Conservation (phyloP, 1,140 invertebrate species). For the Goniozus legneri region DNA sequence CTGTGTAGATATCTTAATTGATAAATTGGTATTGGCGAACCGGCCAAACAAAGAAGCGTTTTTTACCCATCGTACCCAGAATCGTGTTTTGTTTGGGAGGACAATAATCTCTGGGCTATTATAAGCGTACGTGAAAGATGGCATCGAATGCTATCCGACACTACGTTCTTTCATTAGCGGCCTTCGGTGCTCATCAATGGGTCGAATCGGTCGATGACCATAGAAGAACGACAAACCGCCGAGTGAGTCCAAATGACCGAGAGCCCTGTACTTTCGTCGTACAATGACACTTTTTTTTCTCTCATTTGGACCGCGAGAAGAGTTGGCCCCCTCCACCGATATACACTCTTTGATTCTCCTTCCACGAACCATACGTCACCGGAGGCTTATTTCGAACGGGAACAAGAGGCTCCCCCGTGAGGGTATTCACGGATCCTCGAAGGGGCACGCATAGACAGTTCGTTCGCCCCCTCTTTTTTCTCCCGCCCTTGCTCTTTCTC, state of each 20-base stretch:
- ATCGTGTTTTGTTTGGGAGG: no score
- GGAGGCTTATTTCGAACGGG: constrained; percentile 30
- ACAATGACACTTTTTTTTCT: constrained; percentile 30
- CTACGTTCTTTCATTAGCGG: constrained; percentile 27
- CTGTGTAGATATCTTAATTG: no score
- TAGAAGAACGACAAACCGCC: constrained; percentile 6
- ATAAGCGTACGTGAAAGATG: no score
- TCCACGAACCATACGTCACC: constrained; percentile 34
- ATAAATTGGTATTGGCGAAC: no score
- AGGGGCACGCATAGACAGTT: background rate
- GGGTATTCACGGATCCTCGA: background rate
- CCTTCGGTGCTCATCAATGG: constrained; percentile 22
- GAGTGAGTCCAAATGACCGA: constrained; percentile 25
- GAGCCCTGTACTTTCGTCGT: constrained; percentile 11
- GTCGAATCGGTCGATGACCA: constrained; percentile 14
- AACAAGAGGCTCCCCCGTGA: background rate
- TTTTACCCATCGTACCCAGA: no score
- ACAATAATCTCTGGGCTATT: no score
- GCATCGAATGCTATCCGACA: no score
- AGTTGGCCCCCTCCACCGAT: background rate
- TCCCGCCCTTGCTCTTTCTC: no score
- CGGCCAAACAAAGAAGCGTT: no score
- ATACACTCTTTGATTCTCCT: constrained; percentile 26
- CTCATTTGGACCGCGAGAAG: constrained; percentile 20
- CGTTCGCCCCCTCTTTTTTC: background rate